A percentile compares a stretch with the other conserved stretches of the same genome.
Evolutionary conservation across 2,888 invertebrate species (phyloP).

Genomic region (Catocala sponsa): DNA sequence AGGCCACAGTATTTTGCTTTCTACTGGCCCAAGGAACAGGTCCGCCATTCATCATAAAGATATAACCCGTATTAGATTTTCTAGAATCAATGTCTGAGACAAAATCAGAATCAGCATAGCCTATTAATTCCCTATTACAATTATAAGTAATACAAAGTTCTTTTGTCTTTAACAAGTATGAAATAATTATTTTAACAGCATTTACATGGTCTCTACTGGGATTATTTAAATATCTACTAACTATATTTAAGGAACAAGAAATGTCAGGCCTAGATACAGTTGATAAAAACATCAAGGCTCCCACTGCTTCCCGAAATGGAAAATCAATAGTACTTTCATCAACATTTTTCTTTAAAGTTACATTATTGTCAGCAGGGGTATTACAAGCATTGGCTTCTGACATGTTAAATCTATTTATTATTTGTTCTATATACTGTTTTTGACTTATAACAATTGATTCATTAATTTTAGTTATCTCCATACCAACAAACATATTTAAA

Average conservation of each 20-base stretch:
- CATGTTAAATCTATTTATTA: conserved; percentile 49
- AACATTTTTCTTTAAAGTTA: conserved; percentile 1
- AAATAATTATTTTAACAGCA: conserved; percentile 16
- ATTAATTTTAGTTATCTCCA: conserved; percentile 36
- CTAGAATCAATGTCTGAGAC: neutral
- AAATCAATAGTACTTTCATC: too few species aligned
- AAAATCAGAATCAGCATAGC: conserved; percentile 16
- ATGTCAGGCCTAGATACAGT: conserved; percentile 17
- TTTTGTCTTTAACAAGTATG: conserved; percentile 11
- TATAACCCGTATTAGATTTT: too few species aligned
- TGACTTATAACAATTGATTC: conserved; percentile 41
- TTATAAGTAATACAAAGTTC: conserved; percentile 7
- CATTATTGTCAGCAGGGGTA: conserved; percentile 32
- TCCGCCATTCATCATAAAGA: too few species aligned
- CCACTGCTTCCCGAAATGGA: conserved; percentile 15
- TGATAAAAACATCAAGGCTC: conserved; percentile 7
- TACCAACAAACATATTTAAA: conserved; percentile 45
- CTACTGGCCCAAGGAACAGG: conserved; percentile 8
- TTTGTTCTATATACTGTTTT: conserved; percentile 34
- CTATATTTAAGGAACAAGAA: conserved; percentile 12
- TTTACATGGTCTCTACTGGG: conserved; percentile 9
- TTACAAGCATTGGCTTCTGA: conserved; percentile 27
- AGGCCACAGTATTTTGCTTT: conserved; percentile 41
- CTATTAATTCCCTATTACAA: conserved; percentile 2
- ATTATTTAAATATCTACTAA: conserved; percentile 14